phyloP scores from a whole-genome alignment of 2,113 vertebrate genomes.

The Cephalopterus ornatus region DNA sequence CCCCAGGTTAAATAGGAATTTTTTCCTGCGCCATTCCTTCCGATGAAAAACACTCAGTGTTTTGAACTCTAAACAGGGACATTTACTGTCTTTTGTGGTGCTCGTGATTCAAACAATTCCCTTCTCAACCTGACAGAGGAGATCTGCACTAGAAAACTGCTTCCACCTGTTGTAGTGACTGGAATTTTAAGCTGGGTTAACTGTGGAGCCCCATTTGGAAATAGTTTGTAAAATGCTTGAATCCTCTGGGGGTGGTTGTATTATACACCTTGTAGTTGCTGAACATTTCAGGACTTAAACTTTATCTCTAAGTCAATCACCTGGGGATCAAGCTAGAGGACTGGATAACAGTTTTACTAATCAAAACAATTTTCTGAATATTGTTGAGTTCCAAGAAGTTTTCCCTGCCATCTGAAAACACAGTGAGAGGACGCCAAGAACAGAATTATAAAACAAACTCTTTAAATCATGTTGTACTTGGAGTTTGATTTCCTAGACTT shows the following conservation, averaged over 20 bases:
- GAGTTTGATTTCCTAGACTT: slow-evolving; percentile 56
- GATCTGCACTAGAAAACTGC: slow-evolving; percentile 49
- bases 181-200: slow-evolving; percentile 71
- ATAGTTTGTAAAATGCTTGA: slow-evolving; percentile 67
- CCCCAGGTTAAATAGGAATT: background rate
- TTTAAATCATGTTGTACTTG: slow-evolving; percentile 49
- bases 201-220: slow-evolving; percentile 75
- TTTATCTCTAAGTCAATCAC: slow-evolving; percentile 70
- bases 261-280: slow-evolving; percentile 58
- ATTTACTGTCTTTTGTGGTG: background rate
- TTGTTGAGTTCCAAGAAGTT: slow-evolving; percentile 44
- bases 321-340: slow-evolving; percentile 56
- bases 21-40: background rate
- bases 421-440: background rate
- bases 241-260: slow-evolving; percentile 40
- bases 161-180: slow-evolving; percentile 69
- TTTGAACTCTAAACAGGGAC: slow-evolving; percentile 23
- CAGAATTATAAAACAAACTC: slow-evolving; percentile 28
- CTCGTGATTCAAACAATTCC: slow-evolving; percentile 20
- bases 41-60: background rate
- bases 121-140: slow-evolving; percentile 50
- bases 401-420: slow-evolving; percentile 40
- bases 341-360: slow-evolving; percentile 62
- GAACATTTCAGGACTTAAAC: slow-evolving; percentile 61
- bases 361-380: slow-evolving; percentile 69